Base-by-base conservation (phyloP, 2,113 vertebrate species). In the Lampris incognitus region DNA sequence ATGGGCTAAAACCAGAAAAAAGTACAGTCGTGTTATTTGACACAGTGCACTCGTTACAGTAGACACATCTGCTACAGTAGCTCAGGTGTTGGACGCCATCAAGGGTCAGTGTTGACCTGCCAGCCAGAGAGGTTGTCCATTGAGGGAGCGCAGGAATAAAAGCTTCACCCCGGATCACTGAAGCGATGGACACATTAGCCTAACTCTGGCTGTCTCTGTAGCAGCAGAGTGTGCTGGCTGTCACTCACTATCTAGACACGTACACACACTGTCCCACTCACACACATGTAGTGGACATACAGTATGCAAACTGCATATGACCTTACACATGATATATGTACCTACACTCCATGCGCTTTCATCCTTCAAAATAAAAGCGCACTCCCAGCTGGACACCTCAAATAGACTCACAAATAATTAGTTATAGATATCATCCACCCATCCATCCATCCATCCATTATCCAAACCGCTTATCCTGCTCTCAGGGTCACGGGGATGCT, bases 151-250 rank as follows among this genome's bases (percentile, higher is more conserved):
- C 74, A 78, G 87, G 85, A 90, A 85, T 88, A 85, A 91, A 92
- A 92, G 82, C 87, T 91, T 83, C 72, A 72, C 84, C 85, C 84
- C 72, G 85, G 87, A 89, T 87, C 92, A 92, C 71, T 92, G 92
- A 88, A 92, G 91, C 89, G 77, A 89, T 81, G 44, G 91, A 92
- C 92, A 89, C 83, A 78, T 81, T 66, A 66, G 81, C 59, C 83
- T 50, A 65, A 65, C 76, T 85, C 74, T 78, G 72, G 72, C 68
- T 78, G 67, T 86, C 83, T 92, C 84, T 65, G 72, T 85, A 80
- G 87, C 85, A 69, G 55, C 57, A 85, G 69, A 73, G 84, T 83
- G 71, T n/a, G 24, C 66, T 82, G 57, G 65, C 87, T 87, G 87
- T 89, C 89, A 88, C 82, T 91, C 87, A 83, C 72, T 66, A 40